Evolutionary conservation across 2,797 vertebrate species (phyloP).

Genomic region (Lycodopsis pacificus): DNA sequence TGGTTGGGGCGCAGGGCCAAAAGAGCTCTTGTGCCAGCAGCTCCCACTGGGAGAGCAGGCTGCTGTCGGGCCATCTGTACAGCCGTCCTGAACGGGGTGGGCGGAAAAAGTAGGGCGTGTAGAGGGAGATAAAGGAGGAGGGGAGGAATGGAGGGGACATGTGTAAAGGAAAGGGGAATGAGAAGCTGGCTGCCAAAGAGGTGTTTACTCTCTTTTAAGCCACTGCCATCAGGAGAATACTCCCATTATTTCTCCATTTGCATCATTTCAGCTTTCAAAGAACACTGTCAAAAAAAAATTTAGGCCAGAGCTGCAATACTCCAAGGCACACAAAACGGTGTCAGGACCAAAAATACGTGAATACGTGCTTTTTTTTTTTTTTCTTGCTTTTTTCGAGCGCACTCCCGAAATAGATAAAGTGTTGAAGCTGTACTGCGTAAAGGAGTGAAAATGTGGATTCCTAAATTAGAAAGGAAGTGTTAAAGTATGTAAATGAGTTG

Average conservation of each 20-base stretch:
- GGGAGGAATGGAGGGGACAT: constrained; percentile 15
- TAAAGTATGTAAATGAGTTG: constrained; percentile 52
- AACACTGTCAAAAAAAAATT: constrained; percentile 55
- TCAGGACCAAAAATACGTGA: constrained; percentile 73
- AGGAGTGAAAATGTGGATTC: constrained; percentile 59
- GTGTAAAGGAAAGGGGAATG: constrained; percentile 23
- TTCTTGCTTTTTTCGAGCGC: constrained; percentile 34
- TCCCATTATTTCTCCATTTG: constrained; percentile 13
- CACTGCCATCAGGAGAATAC: constrained; percentile 23
- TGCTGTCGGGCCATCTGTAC: constrained; percentile 78
- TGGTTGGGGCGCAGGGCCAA: constrained; percentile 63
- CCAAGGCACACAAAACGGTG: constrained; percentile 63
- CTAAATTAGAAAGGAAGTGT: constrained; percentile 65
- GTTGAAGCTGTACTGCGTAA: constrained; percentile 48
- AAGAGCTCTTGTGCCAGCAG: constrained; percentile 67
- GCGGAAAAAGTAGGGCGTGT: constrained; percentile 59
- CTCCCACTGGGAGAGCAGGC: constrained; percentile 72
- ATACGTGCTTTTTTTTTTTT: constrained; percentile 30
- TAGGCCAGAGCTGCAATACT: constrained; percentile 67
- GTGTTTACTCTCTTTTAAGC: constrained; percentile 54
- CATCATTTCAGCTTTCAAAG: constrained; percentile 70
- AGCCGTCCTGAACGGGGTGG: constrained; percentile 56
- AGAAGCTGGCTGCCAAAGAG: constrained; percentile 52
- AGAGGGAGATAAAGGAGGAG: constrained; percentile 43
- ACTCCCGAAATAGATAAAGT: constrained; percentile 65